These are phyloP conservation scores for Glyptemys insculpta DNA, from an alignment of 2,797 vertebrate species.

Conservation along the genomic window DNA sequence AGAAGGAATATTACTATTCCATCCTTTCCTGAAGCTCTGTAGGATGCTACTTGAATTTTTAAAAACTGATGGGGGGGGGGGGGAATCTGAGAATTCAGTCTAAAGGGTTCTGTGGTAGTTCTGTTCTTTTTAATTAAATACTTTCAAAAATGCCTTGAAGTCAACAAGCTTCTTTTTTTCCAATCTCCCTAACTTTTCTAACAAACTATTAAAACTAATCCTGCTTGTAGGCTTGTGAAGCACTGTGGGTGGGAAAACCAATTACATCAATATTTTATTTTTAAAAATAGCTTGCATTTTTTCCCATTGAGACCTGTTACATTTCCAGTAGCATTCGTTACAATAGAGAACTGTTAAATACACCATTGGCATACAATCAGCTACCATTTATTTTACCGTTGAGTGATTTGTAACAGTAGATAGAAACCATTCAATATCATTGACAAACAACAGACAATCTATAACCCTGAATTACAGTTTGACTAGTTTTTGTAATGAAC, in stretches of 20 bases:
- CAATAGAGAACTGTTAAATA: conserved; percentile 79
- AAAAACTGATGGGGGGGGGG: neutral
- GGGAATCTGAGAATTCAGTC: conserved; percentile 47
- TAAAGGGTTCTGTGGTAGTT: conserved; percentile 41
- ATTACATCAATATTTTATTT: conserved; percentile 83
- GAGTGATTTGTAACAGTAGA: conserved; percentile 82
- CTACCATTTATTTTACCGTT: conserved; percentile 80
- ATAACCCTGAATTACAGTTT: conserved; percentile 77
- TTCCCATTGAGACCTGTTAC: conserved; percentile 70
- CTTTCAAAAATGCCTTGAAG: conserved; percentile 66
- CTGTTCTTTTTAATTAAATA: conserved; percentile 70
- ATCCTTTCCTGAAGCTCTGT: conserved; percentile 60
- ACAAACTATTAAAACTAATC: conserved; percentile 74
- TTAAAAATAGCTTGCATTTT: conserved; percentile 74
- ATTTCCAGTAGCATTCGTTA: conserved; percentile 76
- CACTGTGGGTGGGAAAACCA: conserved; percentile 77
- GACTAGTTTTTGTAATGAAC: conserved; percentile 81
- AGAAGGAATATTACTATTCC: conserved; percentile 64
- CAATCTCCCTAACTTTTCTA: conserved; percentile 66
- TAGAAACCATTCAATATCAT: conserved; percentile 82
- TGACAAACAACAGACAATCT: conserved; percentile 81
- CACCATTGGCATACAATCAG: conserved; percentile 78
- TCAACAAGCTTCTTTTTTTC: conserved; percentile 63
- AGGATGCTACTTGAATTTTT: conserved; percentile 49
- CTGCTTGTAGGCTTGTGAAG: conserved; percentile 72